These are phyloP conservation scores for Atherinosoma microstoma DNA, from an alignment of 2,797 vertebrate genomes.

Conservation along the genomic window DNA sequence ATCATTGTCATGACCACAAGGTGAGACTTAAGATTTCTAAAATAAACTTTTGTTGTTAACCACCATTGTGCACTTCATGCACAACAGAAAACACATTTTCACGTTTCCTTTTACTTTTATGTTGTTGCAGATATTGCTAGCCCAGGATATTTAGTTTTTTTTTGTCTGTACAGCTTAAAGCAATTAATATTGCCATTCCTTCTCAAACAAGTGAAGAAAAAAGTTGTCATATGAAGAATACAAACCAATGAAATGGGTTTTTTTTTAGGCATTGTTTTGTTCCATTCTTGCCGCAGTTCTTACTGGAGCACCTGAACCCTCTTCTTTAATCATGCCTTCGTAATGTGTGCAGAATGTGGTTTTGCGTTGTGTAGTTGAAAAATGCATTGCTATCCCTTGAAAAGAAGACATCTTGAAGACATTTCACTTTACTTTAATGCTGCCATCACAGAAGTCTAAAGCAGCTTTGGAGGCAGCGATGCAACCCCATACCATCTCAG, in stretches of 20 bases:
- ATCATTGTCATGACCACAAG: constrained; percentile 91
- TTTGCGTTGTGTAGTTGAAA: too few relatives aligned
- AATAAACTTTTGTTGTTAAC: background rate
- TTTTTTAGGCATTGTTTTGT: background rate
- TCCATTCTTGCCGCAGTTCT: background rate
- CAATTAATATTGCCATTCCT: background rate
- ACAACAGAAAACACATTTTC: background rate
- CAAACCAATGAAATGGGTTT: background rate
- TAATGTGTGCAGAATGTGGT: too few relatives aligned
- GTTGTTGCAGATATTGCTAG: background rate
- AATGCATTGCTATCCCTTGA: too few relatives aligned
- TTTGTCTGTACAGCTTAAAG: background rate
- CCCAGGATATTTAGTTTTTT: background rate
- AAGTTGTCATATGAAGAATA: background rate
- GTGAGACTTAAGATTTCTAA: constrained; percentile 63
- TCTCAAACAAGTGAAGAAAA: background rate
- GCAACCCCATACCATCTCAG: too few relatives aligned
- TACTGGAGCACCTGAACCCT: too few relatives aligned
- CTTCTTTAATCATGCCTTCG: too few relatives aligned
- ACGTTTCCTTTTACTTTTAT: background rate
- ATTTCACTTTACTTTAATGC: too few relatives aligned
- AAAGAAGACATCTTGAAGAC: too few relatives aligned
- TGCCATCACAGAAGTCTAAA: too few relatives aligned
- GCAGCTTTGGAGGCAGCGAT: too few relatives aligned
- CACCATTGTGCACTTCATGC: background rate